Conservation (phyloP, 2,888 invertebrate species). For the Nomada hirtipes region DNA sequence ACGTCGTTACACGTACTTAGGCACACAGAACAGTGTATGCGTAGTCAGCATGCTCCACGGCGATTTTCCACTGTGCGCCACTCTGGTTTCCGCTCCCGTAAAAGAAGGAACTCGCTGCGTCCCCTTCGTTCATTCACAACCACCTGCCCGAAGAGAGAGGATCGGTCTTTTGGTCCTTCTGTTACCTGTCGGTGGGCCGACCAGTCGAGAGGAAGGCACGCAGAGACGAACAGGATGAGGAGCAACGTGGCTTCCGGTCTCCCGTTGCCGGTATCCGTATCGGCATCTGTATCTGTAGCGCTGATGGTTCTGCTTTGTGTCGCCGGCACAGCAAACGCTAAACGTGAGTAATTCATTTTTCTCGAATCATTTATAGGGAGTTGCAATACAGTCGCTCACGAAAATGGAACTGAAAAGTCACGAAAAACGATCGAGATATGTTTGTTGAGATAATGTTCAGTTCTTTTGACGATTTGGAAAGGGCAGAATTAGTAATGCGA, state of each 20-base stretch:
- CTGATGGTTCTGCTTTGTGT: constrained; percentile 68
- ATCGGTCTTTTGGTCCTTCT: constrained; percentile 61
- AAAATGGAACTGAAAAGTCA: too few species aligned
- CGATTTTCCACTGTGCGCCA: constrained; percentile 72
- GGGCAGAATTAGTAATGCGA: too few species aligned
- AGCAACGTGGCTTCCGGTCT: constrained; percentile 60
- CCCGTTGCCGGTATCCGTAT: constrained; percentile 26
- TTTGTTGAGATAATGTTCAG: too few species aligned
- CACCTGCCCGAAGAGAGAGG: constrained; percentile 78
- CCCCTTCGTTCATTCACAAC: constrained; percentile 78
- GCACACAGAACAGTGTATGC: constrained; percentile 43
- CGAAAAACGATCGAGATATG: too few species aligned
- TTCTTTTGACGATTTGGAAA: too few species aligned
- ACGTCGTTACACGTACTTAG: constrained; percentile 4
- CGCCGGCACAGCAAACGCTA: constrained; percentile 70
- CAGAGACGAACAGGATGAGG: constrained; percentile 36
- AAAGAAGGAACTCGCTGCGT: constrained; percentile 70
- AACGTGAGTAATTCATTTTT: constrained; percentile 72
- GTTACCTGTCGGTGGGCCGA: neutral
- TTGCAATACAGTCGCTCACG: neutral
- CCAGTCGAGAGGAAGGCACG: neutral
- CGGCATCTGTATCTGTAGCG: constrained; percentile 27
- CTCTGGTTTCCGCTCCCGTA: constrained; percentile 67
- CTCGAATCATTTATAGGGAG: neutral
- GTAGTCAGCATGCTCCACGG: constrained; percentile 58